Evolutionary conservation across 2,888 invertebrate genomes (phyloP).

Genomic region (Cremastinae sp.): DNA sequence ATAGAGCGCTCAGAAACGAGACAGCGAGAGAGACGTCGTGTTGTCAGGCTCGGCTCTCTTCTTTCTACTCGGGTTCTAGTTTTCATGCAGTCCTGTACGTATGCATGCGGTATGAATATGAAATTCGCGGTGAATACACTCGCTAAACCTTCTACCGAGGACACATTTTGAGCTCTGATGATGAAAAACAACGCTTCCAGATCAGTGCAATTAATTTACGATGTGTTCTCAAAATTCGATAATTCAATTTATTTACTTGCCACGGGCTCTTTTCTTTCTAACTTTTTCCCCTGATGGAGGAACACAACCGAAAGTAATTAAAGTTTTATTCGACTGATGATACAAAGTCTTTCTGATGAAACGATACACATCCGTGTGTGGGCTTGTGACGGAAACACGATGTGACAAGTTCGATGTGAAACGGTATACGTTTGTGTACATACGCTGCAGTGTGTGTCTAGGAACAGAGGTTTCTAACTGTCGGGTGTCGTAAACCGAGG

Average conservation of each 20-base stretch:
- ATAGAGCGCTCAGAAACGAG: slow-evolving; percentile 35
- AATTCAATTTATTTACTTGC: slow-evolving; percentile 11
- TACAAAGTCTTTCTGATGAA: slow-evolving; percentile 6
- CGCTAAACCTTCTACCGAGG: not conserved
- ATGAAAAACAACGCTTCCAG: not conserved
- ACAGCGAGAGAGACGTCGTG: slow-evolving; percentile 47
- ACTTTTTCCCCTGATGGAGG: too few relatives aligned
- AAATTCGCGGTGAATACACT: slow-evolving; percentile 42
- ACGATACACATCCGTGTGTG: not conserved
- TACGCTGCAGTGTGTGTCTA: slow-evolving; percentile 8
- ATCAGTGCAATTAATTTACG: too few relatives aligned
- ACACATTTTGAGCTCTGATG: too few relatives aligned
- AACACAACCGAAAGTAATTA: slow-evolving; percentile 5
- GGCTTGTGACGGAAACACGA: not conserved
- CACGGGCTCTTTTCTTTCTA: too few relatives aligned
- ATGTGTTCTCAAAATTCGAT: too few relatives aligned
- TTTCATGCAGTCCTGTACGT: slow-evolving; percentile 27
- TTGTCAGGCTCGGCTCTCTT: slow-evolving; percentile 35
- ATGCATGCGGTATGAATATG: slow-evolving; percentile 49
- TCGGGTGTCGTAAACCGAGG: not conserved
- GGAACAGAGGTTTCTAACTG: slow-evolving; percentile 11
- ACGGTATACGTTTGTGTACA: not conserved
- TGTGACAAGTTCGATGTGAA: slow-evolving; percentile 9
- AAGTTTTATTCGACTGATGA: not conserved
- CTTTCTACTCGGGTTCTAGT: slow-evolving; percentile 1